Percentiles rank a stretch among this genome's conserved stretches.
Conservation (phyloP, 35 echinoderm and acorn worm species). For the Ophiothrix spiculata region DNA sequence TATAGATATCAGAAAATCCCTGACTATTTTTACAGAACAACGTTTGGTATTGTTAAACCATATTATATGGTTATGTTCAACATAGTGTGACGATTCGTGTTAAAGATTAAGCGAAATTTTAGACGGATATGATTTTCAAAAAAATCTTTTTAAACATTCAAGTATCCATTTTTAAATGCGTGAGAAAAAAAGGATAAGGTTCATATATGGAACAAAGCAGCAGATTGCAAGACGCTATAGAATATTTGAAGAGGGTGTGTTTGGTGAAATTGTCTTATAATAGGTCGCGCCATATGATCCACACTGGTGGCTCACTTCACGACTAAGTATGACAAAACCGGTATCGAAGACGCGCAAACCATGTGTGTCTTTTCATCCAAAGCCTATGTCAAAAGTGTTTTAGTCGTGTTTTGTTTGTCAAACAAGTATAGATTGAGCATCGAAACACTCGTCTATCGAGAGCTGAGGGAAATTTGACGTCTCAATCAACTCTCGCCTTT, state of each 20-base stretch:
- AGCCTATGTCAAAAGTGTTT: not conserved
- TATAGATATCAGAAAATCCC: not conserved
- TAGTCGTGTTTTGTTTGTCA: not conserved
- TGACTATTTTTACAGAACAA: not conserved
- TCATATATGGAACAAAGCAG: not conserved
- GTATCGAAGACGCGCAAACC: not conserved
- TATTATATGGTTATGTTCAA: not conserved
- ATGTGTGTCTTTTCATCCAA: not conserved
- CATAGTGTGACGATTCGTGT: not conserved
- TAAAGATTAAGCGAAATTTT: not conserved
- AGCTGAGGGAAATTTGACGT: conserved; percentile 14
- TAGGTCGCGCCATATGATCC: not conserved
- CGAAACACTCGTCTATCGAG: conserved; percentile 13
- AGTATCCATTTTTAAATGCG: not conserved
- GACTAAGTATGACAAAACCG: not conserved
- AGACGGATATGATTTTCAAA: not conserved
- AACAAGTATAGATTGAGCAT: not conserved
- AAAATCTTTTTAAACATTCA: not conserved
- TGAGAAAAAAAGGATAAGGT: not conserved
- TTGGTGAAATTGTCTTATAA: not conserved
- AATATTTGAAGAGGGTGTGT: not conserved
- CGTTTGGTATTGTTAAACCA: not conserved
- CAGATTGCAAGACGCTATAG: not conserved
- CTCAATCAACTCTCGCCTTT: not conserved
- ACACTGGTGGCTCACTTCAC: not conserved